A percentile compares a stretch with the other conserved stretches of the same genome.
phyloP scores from a whole-genome alignment of 2,113 vertebrate species.

The Hypomesus transpacificus region DNA sequence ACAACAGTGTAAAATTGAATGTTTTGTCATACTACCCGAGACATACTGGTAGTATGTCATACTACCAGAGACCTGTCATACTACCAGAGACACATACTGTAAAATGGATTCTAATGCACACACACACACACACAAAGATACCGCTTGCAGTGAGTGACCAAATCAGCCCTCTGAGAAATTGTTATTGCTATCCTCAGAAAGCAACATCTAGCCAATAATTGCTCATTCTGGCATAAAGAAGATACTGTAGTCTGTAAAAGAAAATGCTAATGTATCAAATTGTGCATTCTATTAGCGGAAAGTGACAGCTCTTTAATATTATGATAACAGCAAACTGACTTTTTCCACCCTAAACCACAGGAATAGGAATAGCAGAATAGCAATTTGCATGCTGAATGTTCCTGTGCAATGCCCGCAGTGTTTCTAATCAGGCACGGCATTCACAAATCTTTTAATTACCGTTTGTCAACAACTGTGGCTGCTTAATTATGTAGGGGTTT shows the following conservation, averaged over 20 bases:
- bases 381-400: conserved; percentile 71
- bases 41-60: too few species aligned
- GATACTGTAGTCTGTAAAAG: conserved; percentile 47
- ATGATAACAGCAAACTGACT: conserved; percentile 57
- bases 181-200: conserved; percentile 41
- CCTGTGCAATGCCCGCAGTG: conserved; percentile 65
- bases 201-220: conserved; percentile 56
- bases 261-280: conserved; percentile 68
- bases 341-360: conserved; percentile 53
- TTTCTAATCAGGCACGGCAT: conserved; percentile 70
- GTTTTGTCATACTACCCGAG: too few species aligned
- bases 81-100: conserved; percentile 8
- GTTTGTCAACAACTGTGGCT: conserved; percentile 66
- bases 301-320: conserved; percentile 71
- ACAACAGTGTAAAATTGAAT: background rate
- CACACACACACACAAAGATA: conserved; percentile 14
- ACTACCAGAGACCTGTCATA: too few species aligned
- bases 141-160: conserved; percentile 27
- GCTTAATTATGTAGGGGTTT: conserved; percentile 49
- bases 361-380: conserved; percentile 55
- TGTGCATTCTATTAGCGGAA: conserved; percentile 64
- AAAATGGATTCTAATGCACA: too few species aligned
- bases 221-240: conserved; percentile 65
- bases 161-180: conserved; percentile 35
- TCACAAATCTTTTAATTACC: conserved; percentile 76